These are phyloP conservation scores for Sialis fuliginosa DNA, from an alignment of 2,888 invertebrate genomes.

Conservation along the genomic window DNA sequence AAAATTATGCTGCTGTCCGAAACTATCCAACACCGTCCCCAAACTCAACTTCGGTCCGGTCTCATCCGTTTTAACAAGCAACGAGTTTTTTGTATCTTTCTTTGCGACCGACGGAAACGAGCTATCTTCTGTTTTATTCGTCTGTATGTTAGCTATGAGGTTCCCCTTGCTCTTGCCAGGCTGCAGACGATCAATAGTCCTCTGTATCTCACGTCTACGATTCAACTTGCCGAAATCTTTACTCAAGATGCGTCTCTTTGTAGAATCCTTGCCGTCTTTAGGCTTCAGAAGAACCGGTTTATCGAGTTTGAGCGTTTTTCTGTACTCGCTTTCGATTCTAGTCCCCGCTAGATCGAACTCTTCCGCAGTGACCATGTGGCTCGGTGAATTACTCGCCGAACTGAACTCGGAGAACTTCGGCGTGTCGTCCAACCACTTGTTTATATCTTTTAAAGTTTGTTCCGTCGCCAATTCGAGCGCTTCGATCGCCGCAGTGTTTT, in stretches of 20 bases:
- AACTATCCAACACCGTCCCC: slow-evolving; percentile 64
- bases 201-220: slow-evolving; percentile 50
- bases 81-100: slow-evolving; percentile 36
- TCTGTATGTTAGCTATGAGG: slow-evolving; percentile 47
- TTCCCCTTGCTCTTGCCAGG: slow-evolving; percentile 81
- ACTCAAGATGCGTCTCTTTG: slow-evolving; percentile 24
- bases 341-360: slow-evolving; percentile 32
- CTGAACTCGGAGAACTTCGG: slow-evolving; percentile 59
- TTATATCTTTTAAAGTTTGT: slow-evolving; percentile 70
- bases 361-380: slow-evolving; percentile 43
- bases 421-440: slow-evolving; percentile 75
- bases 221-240: slow-evolving; percentile 23
- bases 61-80: slow-evolving; percentile 41
- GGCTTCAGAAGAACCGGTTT: slow-evolving; percentile 24
- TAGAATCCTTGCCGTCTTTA: slow-evolving; percentile 19
- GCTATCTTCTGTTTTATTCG: slow-evolving; percentile 37
- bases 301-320: slow-evolving; percentile 16
- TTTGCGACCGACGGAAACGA: slow-evolving; percentile 31
- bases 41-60: slow-evolving; percentile 66
- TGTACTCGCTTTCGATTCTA: slow-evolving; percentile 23
- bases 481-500: slow-evolving; percentile 33
- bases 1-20: slow-evolving; percentile 51
- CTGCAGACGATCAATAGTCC: slow-evolving; percentile 68
- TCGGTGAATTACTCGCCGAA: slow-evolving; percentile 62
- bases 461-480: slow-evolving; percentile 54